These are phyloP conservation scores for Polypedilum pembai DNA, from an alignment of 1,140 invertebrate genomes.

Conservation along the genomic window DNA sequence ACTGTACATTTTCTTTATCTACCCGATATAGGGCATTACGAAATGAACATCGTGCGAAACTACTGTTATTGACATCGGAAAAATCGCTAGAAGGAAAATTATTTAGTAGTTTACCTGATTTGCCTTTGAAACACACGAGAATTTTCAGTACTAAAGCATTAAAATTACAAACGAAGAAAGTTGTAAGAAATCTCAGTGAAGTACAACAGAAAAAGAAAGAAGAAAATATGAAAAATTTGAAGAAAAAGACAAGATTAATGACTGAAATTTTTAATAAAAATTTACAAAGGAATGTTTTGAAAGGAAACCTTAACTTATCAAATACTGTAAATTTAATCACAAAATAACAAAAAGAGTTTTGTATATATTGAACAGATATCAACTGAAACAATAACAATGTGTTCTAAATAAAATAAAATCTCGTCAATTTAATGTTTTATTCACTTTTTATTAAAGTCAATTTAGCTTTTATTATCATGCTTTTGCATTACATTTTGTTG, in stretches of 20 bases:
- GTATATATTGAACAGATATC: neutral
- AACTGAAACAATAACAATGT: neutral
- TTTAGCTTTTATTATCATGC: neutral
- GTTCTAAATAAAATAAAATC: neutral
- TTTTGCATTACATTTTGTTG: slow-evolving; percentile 18
- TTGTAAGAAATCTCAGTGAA: neutral
- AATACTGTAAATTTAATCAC: slow-evolving; percentile 4
- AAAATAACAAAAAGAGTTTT: neutral
- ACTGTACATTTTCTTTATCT: slow-evolving; percentile 3
- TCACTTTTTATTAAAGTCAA: neutral
- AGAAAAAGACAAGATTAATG: neutral
- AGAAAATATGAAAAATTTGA: neutral
- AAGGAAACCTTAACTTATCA: slow-evolving; percentile 16
- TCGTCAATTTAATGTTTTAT: neutral
- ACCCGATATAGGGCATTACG: neutral
- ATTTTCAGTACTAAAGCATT: slow-evolving; percentile 1
- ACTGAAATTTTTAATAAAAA: slow-evolving; percentile 23
- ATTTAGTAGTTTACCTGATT: neutral
- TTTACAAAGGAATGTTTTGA: slow-evolving; percentile 1
- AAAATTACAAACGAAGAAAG: slow-evolving; percentile 10
- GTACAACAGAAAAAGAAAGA: neutral
- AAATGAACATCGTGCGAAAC: neutral
- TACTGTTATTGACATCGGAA: neutral
- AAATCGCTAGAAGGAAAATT: slow-evolving; percentile 16
- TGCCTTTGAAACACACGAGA: neutral